A percentile compares a stretch with the other conserved stretches of the same genome.
Conservation (phyloP, 2,113 vertebrate genomes). For the Tretioscincus oriximinensis region DNA sequence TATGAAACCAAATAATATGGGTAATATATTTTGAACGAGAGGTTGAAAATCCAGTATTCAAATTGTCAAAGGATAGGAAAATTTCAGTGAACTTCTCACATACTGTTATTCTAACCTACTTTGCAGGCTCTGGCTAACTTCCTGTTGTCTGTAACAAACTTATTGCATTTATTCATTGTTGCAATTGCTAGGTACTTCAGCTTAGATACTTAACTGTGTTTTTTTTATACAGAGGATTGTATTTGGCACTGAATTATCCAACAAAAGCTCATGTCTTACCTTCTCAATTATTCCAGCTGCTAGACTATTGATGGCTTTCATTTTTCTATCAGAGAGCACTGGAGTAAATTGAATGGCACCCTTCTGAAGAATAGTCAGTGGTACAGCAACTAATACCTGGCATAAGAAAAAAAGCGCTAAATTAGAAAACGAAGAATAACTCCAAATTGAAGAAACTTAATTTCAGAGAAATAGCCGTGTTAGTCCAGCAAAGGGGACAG, state of each 20-base stretch:
- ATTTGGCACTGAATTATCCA: background rate
- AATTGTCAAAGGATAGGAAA: background rate
- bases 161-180: background rate
- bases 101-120: background rate
- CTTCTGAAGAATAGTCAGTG: constrained; percentile 91
- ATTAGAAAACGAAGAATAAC: background rate
- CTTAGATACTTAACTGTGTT: background rate
- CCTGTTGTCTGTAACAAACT: background rate
- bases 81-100: background rate
- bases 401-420: constrained; percentile 26
- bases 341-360: constrained; percentile 89
- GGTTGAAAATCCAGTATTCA: background rate
- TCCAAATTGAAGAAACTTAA: no score
- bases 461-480: no score
- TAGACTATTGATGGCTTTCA: constrained; percentile 93
- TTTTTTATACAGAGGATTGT: background rate
- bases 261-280: constrained; percentile 61
- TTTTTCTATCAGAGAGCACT: constrained; percentile 87
- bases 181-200: background rate
- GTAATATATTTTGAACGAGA: background rate
- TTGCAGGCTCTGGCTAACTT: background rate
- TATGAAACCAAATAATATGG: background rate
- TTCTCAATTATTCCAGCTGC: constrained; percentile 95
- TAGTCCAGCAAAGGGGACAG: no score
- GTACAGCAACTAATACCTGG: constrained; percentile 89